A percentile compares a stretch with the other conserved stretches of the same genome.
These are phyloP conservation scores for Leucophenga varia DNA, from an alignment of 1,140 invertebrate genomes.

Conservation along the genomic window DNA sequence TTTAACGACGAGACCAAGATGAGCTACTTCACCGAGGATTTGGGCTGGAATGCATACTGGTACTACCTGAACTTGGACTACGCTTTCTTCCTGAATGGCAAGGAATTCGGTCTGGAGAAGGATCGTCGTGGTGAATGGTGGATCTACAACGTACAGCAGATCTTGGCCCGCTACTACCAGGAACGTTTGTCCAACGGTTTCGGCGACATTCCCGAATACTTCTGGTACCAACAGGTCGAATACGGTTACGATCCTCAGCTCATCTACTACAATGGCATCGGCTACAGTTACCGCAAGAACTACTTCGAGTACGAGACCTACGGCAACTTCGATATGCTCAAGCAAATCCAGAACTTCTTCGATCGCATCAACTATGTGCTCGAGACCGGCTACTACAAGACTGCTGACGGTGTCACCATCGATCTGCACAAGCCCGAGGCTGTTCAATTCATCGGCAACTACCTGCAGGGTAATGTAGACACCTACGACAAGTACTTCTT, in stretches of 20 bases:
- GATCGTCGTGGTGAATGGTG: conserved; percentile 62
- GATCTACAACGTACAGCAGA: conserved; percentile 61
- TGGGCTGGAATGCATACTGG: conserved; percentile 67
- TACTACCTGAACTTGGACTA: conserved; percentile 65
- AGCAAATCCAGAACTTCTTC: conserved; percentile 59
- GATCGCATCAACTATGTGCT: conserved; percentile 64
- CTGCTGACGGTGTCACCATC: conserved; percentile 50
- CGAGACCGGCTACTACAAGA: conserved; percentile 61
- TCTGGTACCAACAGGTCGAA: conserved; percentile 56
- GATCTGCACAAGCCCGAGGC: conserved; percentile 53
- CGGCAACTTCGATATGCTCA: conserved; percentile 33
- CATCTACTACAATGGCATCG: conserved; percentile 61
- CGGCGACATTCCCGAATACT: conserved; percentile 61
- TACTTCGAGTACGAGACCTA: conserved; percentile 48
- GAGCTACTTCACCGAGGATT: conserved; percentile 70
- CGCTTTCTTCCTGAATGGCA: conserved; percentile 65
- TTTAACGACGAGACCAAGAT: conserved; percentile 61
- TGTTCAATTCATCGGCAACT: conserved; percentile 59
- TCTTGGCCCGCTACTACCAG: conserved; percentile 64
- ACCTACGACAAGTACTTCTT: conserved; percentile 51
- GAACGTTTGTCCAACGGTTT: conserved; percentile 64
- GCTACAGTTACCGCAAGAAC: conserved; percentile 61
- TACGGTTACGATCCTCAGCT: conserved; percentile 63
- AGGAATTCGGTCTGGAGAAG: conserved; percentile 57
- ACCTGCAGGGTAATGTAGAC: conserved; percentile 61